Percentiles rank a stretch among this genome's conserved stretches.
Conservation (phyloP, 2,888 invertebrate genomes). For the Stenurella melanura region DNA sequence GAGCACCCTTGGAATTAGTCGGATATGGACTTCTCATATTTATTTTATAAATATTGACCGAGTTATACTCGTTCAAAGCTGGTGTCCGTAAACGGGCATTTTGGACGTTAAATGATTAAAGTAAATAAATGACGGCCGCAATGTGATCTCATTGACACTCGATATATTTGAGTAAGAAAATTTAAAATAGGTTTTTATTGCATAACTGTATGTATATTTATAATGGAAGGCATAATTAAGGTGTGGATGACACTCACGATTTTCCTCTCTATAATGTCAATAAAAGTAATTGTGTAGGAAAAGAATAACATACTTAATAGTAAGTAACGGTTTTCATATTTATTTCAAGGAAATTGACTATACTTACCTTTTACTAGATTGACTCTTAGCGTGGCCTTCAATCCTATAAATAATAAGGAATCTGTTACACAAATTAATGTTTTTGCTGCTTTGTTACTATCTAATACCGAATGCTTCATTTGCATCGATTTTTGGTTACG, state of each 20-base stretch:
- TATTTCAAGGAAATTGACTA: constrained; percentile 34
- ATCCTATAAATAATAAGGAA: constrained; percentile 27
- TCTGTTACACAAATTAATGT: constrained; percentile 36
- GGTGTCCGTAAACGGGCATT: too few relatives aligned
- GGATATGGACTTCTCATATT: too few relatives aligned
- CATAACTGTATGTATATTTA: too few relatives aligned
- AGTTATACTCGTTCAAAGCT: too few relatives aligned
- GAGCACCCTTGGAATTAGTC: too few relatives aligned
- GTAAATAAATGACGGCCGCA: too few relatives aligned
- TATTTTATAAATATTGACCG: too few relatives aligned
- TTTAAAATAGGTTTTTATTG: too few relatives aligned
- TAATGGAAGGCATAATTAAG: background rate
- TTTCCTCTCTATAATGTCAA: background rate
- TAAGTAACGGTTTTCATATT: constrained; percentile 21
- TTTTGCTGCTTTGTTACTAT: constrained; percentile 13
- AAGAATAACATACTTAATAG: constrained; percentile 25
- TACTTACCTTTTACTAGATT: constrained; percentile 28
- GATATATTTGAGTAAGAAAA: too few relatives aligned
- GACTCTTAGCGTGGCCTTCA: constrained; percentile 18
- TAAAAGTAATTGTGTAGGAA: constrained; percentile 1
- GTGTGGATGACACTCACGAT: constrained; percentile 1
- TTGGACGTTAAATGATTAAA: too few relatives aligned
- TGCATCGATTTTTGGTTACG: constrained; percentile 39
- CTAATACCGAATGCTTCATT: constrained; percentile 34
- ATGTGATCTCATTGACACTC: too few relatives aligned